Evolutionary conservation across 1,140 invertebrate species (phyloP), one percentile per base, ranked within the genome.

Genomic region (Bombus pyrosoma): DNA sequence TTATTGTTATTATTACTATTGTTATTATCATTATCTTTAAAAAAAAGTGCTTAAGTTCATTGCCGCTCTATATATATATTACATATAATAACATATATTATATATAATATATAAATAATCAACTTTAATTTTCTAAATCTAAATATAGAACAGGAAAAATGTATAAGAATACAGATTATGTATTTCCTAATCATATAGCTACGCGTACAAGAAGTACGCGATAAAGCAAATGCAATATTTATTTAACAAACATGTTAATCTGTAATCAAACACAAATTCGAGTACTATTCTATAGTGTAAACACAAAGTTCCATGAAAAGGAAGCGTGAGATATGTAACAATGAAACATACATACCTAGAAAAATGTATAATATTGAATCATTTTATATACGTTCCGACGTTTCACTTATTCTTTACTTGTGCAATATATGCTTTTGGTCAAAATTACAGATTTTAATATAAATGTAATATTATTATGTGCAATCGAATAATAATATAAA

Each of bases 221-320:
- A 79, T 25, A 43, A 79, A 80, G 32, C 59, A 69, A 47, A 53
- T 28, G 13, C 43, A 5, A 47, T 80, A 53, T 68, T 37, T 68
- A 39, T 69, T 25, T 78, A 78, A 64, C 57, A 62, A 78, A 78
- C 37, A 64, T 25, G 25, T 39, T 78, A 62, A 62, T 77, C 74
- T 59, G 10, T 37, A 62, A 59, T 59, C 75, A 59, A 59, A 77
- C 8, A 77, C 13, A n/a, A 53, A 22, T 18, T 53, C 47, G 12
- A 32, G 8, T 41, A 25, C 41, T 77, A 62, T 39, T 59, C 25
- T 37, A 15, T 62, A 25, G 28, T 41, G 1, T 57, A 39, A 62
- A n/a, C 13, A 64, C 28, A 41, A 78, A 78, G 41, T 64, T 78
- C 57, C 57, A 64, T 78, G 25, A 43, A 59, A 78, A 64, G 12